These are phyloP conservation scores for Drosophila acutilabella DNA, from an alignment of 2,888 invertebrate genomes.

Conservation along the genomic window DNA sequence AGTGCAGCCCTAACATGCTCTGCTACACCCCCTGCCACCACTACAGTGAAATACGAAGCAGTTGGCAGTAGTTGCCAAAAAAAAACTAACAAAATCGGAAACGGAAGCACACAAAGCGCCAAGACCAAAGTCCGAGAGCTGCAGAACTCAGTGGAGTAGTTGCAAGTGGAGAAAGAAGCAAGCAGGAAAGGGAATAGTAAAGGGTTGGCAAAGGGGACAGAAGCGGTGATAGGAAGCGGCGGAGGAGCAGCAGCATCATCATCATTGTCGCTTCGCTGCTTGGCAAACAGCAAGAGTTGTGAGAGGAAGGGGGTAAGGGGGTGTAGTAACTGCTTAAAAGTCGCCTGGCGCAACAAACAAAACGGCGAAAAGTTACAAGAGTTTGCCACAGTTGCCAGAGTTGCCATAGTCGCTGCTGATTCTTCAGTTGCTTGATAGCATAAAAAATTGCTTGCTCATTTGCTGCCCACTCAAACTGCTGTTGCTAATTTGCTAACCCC, in stretches of 20 bases:
- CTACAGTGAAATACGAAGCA: constrained; percentile 60
- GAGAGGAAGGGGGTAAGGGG: not conserved
- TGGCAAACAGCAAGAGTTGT: constrained; percentile 42
- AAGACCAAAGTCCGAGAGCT: constrained; percentile 32
- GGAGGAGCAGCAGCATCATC: constrained; percentile 32
- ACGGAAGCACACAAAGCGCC: constrained; percentile 78
- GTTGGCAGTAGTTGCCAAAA: constrained; percentile 22
- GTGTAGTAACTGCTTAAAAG: constrained; percentile 59
- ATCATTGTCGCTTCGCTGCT: constrained; percentile 76
- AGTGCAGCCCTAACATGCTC: constrained; percentile 1
- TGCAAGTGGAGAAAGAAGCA: not conserved
- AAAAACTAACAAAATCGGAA: constrained; percentile 77
- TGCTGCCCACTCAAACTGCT: constrained; percentile 46
- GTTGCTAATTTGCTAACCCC: constrained; percentile 26
- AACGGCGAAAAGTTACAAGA: constrained; percentile 61
- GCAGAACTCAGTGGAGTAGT: constrained; percentile 16
- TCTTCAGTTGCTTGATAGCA: constrained; percentile 42
- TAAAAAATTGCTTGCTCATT: constrained; percentile 75
- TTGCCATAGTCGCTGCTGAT: constrained; percentile 8
- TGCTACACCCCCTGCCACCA: not conserved
- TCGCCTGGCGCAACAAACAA: constrained; percentile 61
- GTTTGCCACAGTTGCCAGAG: constrained; percentile 57
- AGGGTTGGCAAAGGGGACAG: too few species aligned
- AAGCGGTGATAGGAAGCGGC: too few species aligned
- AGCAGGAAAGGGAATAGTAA: not conserved